These are phyloP conservation scores for Dendrolimus pini DNA, from an alignment of 2,888 invertebrate genomes.

Conservation along the genomic window DNA sequence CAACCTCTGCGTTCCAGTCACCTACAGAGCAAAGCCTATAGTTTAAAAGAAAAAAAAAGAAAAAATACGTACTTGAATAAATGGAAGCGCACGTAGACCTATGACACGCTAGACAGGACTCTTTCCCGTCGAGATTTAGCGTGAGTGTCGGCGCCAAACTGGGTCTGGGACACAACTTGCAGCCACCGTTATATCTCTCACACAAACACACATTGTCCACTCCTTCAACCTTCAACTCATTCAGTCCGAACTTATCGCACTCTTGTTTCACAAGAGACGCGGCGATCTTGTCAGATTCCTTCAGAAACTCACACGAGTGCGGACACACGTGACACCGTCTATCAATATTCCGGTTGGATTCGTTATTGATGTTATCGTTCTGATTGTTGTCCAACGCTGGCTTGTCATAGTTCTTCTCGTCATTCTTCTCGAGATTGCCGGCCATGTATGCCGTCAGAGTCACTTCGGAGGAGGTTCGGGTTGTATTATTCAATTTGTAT, in stretches of 20 bases:
- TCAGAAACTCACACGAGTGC: slow-evolving; percentile 44
- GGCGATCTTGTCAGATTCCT: slow-evolving; percentile 41
- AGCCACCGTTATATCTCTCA: slow-evolving; percentile 65
- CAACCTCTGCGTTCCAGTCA: neutral
- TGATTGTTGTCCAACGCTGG: slow-evolving; percentile 44
- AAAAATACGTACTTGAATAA: slow-evolving; percentile 45
- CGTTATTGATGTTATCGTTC: slow-evolving; percentile 41
- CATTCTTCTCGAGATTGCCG: slow-evolving; percentile 41
- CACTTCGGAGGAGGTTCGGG: slow-evolving; percentile 54
- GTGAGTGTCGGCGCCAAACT: slow-evolving; percentile 38
- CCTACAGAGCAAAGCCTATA: neutral
- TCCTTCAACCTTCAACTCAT: slow-evolving; percentile 58
- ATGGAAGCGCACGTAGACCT: slow-evolving; percentile 37
- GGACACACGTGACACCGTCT: slow-evolving; percentile 47
- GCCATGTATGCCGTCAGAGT: slow-evolving; percentile 66
- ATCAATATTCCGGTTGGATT: slow-evolving; percentile 45
- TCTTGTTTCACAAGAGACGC: slow-evolving; percentile 48
- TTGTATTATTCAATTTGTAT: slow-evolving; percentile 70
- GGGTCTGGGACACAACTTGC: slow-evolving; percentile 58
- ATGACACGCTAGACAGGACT: slow-evolving; percentile 44
- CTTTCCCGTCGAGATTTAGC: slow-evolving; percentile 40
- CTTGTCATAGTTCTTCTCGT: slow-evolving; percentile 32
- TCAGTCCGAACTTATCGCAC: slow-evolving; percentile 51
- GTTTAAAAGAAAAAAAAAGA: no score
- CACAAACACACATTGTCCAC: slow-evolving; percentile 58